These are phyloP conservation scores for Drosophila sproati DNA, from an alignment of 1,140 invertebrate genomes.

Conservation along the genomic window DNA sequence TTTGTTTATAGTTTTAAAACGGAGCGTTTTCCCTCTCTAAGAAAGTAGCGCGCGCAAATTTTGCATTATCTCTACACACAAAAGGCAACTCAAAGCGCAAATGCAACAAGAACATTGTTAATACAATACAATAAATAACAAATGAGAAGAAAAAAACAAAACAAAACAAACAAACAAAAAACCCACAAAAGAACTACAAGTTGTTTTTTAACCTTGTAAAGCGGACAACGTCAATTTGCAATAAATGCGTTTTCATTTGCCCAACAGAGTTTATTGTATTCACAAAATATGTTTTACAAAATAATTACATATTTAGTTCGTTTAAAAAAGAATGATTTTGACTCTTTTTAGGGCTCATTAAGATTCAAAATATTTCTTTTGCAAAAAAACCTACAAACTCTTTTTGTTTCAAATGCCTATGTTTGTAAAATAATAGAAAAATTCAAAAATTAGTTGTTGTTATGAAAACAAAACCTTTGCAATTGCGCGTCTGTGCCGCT, in stretches of 20 bases:
- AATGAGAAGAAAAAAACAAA: slow-evolving; percentile 32
- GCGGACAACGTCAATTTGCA: slow-evolving; percentile 49
- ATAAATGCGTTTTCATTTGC: slow-evolving; percentile 30
- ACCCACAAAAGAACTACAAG: slow-evolving; percentile 56
- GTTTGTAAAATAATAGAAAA: slow-evolving; percentile 4
- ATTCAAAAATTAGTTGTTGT: slow-evolving; percentile 26
- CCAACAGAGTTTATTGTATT: slow-evolving; percentile 47
- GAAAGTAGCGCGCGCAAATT: slow-evolving; percentile 43
- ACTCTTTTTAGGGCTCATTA: slow-evolving; percentile 84
- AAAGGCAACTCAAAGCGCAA: slow-evolving; percentile 63
- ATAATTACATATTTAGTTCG: slow-evolving; percentile 17
- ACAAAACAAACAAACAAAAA: slow-evolving; percentile 17
- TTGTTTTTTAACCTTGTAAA: slow-evolving; percentile 57
- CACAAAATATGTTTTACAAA: slow-evolving; percentile 19
- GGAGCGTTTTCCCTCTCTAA: slow-evolving; percentile 30
- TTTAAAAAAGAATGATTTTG: slow-evolving; percentile 80
- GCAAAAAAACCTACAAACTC: slow-evolving; percentile 33
- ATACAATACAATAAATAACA: slow-evolving; percentile 37
- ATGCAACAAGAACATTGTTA: slow-evolving; percentile 33
- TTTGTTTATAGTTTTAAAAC: slow-evolving; percentile 69
- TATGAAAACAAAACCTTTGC: slow-evolving; percentile 32
- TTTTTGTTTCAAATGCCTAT: slow-evolving; percentile 40
- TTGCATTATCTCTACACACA: slow-evolving; percentile 50
- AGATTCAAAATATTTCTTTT: slow-evolving; percentile 84
- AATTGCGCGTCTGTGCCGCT: slow-evolving; percentile 44